phyloP scores from a whole-genome alignment of 2,113 vertebrate species.

The Gopherus evgoodei region DNA sequence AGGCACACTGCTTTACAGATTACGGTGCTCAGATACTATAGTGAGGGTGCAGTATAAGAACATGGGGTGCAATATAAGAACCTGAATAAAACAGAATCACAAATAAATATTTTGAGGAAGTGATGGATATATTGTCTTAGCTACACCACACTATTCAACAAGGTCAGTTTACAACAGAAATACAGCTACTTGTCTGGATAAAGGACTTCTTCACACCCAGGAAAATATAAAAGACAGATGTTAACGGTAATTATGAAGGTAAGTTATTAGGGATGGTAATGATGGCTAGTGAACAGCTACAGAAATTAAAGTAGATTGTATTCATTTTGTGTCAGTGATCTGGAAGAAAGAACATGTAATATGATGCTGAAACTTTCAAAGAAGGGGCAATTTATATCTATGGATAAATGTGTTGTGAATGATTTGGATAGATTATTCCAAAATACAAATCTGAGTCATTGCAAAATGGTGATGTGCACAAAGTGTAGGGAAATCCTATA shows the following conservation, averaged over 20 bases:
- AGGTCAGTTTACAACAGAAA: background rate
- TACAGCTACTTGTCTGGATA: background rate
- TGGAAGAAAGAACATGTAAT: constrained; percentile 3
- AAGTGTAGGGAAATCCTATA: constrained; percentile 25
- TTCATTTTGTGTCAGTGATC: background rate
- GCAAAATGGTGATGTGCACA: background rate
- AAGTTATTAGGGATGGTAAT: background rate
- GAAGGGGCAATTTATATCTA: constrained; percentile 1
- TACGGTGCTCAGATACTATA: fast-evolving
- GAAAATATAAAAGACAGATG: background rate
- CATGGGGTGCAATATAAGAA: background rate
- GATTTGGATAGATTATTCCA: constrained; percentile 38
- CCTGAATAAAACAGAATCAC: background rate
- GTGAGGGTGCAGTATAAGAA: background rate
- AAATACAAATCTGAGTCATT: background rate
- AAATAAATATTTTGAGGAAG: background rate
- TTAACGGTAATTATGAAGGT: background rate
- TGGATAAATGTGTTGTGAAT: constrained; percentile 34
- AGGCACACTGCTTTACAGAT: background rate
- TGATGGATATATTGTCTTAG: background rate
- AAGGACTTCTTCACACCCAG: background rate
- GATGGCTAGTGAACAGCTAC: fast-evolving
- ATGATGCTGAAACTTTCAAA: constrained; percentile 43
- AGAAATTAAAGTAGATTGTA: background rate
- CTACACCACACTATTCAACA: background rate